These are phyloP conservation scores for Xylophagus ater DNA, from an alignment of 2,888 invertebrate species.

Conservation along the genomic window DNA sequence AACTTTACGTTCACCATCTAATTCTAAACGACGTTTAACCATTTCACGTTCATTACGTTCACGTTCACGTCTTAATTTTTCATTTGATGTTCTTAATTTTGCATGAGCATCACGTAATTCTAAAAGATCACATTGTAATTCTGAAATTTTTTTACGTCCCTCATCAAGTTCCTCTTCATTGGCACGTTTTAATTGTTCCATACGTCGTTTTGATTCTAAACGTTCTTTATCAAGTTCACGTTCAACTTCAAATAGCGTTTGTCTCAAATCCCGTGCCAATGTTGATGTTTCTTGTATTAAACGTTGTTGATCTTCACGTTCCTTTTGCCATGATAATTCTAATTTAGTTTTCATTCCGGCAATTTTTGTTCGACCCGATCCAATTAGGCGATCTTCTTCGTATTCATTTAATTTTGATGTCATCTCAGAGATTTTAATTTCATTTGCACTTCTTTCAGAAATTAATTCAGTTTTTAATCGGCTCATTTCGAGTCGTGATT, in stretches of 20 bases:
- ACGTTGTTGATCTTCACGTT: conserved; percentile 84
- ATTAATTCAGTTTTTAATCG: conserved; percentile 81
- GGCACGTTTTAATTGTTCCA: conserved; percentile 72
- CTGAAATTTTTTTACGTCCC: conserved; percentile 69
- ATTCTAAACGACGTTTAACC: conserved; percentile 46
- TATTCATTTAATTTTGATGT: conserved; percentile 62
- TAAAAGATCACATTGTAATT: conserved; percentile 76
- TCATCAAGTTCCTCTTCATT: conserved; percentile 85
- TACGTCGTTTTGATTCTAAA: conserved; percentile 71
- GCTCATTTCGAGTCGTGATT: conserved; percentile 68
- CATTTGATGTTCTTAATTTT: conserved; percentile 80
- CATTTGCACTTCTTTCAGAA: conserved; percentile 74
- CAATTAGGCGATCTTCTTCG: conserved; percentile 76
- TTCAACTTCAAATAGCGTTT: conserved; percentile 81
- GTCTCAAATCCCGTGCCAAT: conserved; percentile 73
- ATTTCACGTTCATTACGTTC: conserved; percentile 75
- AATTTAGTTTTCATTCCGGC: conserved; percentile 76
- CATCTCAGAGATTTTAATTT: conserved; percentile 78
- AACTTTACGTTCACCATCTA: conserved; percentile 63
- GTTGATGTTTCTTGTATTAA: conserved; percentile 82
- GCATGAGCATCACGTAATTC: conserved; percentile 87
- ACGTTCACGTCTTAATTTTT: conserved; percentile 77
- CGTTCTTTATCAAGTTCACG: conserved; percentile 82
- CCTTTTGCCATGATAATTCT: conserved; percentile 90
- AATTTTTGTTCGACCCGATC: conserved; percentile 72